Evolutionary conservation across 2,797 vertebrate species (phyloP).

Genomic region (Salarias fasciatus): DNA sequence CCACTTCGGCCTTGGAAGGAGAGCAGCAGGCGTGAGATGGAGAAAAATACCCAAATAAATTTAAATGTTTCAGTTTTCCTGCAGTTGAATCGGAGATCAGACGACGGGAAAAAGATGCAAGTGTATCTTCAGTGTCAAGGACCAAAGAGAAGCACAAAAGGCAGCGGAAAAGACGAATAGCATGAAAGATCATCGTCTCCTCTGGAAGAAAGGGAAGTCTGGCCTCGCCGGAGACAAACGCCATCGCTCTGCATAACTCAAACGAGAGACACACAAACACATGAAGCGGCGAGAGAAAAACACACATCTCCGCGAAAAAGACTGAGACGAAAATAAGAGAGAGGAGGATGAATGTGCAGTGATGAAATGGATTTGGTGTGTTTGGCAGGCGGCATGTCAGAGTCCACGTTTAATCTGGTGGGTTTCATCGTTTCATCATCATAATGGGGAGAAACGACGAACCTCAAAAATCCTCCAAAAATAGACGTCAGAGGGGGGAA

Average conservation of each 20-base stretch:
- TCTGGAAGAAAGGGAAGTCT: constrained; percentile 11
- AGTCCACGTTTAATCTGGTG: constrained; percentile 9
- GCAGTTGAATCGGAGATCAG: not conserved
- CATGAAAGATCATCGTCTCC: constrained; percentile 11
- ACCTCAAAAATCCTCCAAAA: not conserved
- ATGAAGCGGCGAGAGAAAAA: not conserved
- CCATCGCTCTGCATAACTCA: constrained; percentile 13
- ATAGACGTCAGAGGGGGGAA: not conserved
- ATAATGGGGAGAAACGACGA: not conserved
- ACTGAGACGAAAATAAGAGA: constrained; percentile 2
- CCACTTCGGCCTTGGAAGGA: not conserved
- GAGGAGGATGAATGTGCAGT: constrained; percentile 1
- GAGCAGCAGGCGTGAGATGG: not conserved
- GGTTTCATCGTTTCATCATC: constrained; percentile 38
- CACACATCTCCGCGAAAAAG: not conserved
- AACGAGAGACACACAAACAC: not conserved
- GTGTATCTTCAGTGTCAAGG: not conserved
- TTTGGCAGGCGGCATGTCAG: constrained; percentile 4
- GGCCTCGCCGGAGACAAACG: constrained; percentile 12
- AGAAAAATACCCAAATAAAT: not conserved
- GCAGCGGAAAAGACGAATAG: not conserved
- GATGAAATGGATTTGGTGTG: constrained; percentile 23
- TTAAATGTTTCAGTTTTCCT: not conserved
- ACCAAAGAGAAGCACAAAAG: not conserved
- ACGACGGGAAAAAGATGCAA: not conserved